Evolutionary conservation across 1,140 invertebrate genomes (phyloP).

Genomic region (Apis florea): DNA sequence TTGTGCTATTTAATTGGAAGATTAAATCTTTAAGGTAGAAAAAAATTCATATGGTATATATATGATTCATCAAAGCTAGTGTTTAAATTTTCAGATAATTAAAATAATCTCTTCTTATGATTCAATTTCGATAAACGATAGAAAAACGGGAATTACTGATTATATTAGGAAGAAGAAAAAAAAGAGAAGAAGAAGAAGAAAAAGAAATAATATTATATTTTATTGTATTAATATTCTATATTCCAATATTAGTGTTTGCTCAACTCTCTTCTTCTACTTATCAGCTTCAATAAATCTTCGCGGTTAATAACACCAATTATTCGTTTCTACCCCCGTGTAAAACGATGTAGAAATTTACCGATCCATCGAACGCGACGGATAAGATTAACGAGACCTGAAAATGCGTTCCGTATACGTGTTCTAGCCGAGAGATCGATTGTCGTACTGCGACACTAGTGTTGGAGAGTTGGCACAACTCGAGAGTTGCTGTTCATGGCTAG

Average conservation of each 20-base stretch:
- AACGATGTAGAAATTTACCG: constrained; percentile 9
- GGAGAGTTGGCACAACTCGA: constrained; percentile 68
- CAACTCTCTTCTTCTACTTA: neutral
- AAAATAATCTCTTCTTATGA: too few species aligned
- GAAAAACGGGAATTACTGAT: too few species aligned
- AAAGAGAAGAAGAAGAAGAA: too few species aligned
- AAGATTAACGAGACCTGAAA: constrained; percentile 50
- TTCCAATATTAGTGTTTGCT: neutral
- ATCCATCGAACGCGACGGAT: neutral
- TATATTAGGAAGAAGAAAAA: too few species aligned
- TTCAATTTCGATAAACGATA: too few species aligned
- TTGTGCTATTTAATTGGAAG: neutral
- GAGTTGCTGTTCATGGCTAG: constrained; percentile 49
- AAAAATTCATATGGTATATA: neutral
- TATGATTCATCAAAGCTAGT: too few species aligned
- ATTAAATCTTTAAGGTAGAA: neutral
- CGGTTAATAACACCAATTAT: neutral
- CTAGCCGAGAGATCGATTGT: constrained; percentile 70
- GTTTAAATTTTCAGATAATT: too few species aligned
- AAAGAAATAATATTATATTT: too few species aligned
- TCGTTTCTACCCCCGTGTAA: neutral
- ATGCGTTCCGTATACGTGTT: constrained; percentile 49
- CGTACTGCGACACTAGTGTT: constrained; percentile 73
- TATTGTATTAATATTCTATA: too few species aligned
- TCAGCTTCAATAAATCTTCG: neutral